A percentile compares a stretch with the other conserved stretches of the same genome.
Evolutionary conservation across 1,140 invertebrate species (phyloP).

Genomic region (Halictus rubicundus): DNA sequence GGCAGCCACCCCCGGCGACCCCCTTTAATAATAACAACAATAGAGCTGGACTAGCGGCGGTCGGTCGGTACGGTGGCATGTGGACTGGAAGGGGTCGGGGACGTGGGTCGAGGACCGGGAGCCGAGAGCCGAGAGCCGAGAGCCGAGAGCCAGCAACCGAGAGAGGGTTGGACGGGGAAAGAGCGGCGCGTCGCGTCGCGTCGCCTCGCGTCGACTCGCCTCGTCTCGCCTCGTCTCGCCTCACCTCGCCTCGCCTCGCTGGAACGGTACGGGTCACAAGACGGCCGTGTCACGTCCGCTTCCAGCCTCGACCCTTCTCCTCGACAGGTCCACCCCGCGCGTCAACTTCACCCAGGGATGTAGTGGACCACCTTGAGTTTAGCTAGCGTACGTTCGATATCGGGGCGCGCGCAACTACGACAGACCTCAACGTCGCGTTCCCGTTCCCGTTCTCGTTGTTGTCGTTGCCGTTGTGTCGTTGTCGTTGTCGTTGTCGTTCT

Average conservation of each 20-base stretch:
- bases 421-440: conserved; percentile 13
- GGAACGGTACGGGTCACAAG: conserved; percentile 74
- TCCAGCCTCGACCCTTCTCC: conserved; percentile 73
- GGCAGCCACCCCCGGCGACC: conserved; percentile 60
- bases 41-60: conserved; percentile 74
- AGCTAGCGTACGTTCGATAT: conserved; percentile 47
- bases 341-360: conserved; percentile 69
- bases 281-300: conserved; percentile 78
- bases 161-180: conserved; percentile 56
- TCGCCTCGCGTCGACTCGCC: conserved; percentile 24
- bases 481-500: background rate
- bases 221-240: no score
- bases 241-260: conserved; percentile 34
- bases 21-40: conserved; percentile 81
- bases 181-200: conserved; percentile 42
- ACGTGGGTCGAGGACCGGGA: conserved; percentile 15
- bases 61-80: conserved; percentile 71
- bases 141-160: conserved; percentile 31
- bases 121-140: conserved; percentile 9
- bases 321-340: conserved; percentile 70
- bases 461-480: background rate
- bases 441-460: background rate
- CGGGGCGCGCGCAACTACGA: conserved; percentile 39
- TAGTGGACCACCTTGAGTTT: conserved; percentile 55
- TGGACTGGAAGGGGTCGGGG: conserved; percentile 52